A percentile compares a stretch with the other conserved stretches of the same genome.
Conservation (phyloP, 2,888 invertebrate genomes). For the Callimorpha dominula region DNA sequence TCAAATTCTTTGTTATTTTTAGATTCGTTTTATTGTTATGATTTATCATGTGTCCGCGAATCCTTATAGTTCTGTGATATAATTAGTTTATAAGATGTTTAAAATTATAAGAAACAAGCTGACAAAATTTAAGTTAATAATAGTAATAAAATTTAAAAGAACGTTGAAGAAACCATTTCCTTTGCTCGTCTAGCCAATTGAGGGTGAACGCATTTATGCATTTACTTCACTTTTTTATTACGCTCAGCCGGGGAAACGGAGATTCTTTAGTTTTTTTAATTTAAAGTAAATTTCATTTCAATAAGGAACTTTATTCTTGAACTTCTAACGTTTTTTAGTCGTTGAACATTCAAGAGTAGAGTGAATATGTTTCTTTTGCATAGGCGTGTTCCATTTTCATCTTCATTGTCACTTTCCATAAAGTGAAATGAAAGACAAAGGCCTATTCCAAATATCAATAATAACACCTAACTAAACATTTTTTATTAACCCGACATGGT, state of each 20-base stretch:
- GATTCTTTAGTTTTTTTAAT: conserved; percentile 61
- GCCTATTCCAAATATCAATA: too few species aligned
- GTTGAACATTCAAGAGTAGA: too few species aligned
- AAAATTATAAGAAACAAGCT: background rate
- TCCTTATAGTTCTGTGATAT: background rate
- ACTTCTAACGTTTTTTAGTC: background rate
- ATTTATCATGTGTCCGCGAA: background rate
- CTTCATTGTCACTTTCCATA: too few species aligned
- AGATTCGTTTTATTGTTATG: background rate
- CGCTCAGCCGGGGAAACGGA: conserved; percentile 56
- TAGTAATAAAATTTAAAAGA: conserved; percentile 62
- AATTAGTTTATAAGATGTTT: background rate
- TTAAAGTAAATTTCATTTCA: conserved; percentile 59
- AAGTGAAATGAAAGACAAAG: too few species aligned
- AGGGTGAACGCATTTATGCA: conserved; percentile 65
- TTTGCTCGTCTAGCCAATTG: conserved; percentile 61
- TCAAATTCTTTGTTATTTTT: background rate
- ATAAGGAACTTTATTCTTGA: conserved; percentile 35
- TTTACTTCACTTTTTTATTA: conserved; percentile 59
- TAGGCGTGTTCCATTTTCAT: too few species aligned
- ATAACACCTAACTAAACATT: too few species aligned
- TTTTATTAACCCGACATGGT: too few species aligned
- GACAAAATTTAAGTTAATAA: conserved; percentile 8
- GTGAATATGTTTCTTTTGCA: too few species aligned
- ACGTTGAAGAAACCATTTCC: conserved; percentile 63